Evolutionary conservation across 2,888 invertebrate species (phyloP), one percentile per base, ranked within the genome.

Genomic region (Apocheima hispidaria): DNA sequence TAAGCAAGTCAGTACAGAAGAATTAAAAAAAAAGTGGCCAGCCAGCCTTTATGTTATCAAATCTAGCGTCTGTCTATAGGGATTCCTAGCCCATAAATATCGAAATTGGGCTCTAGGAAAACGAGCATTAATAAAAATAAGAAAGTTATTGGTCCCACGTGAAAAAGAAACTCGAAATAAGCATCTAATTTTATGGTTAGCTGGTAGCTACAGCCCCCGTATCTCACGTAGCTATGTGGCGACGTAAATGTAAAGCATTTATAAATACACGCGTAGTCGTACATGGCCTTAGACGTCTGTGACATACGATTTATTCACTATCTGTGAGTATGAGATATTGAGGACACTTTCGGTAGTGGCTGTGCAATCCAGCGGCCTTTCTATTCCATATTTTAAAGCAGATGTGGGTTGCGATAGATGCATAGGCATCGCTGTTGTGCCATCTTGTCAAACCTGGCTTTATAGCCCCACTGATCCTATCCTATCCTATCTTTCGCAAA

Each of bases 141-240:
- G 46, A 30, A 46, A 46, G 30, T 28, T 46, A 46, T 46, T 46
- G 30, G 46, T 46, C 28, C 46, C 46, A 12, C 16, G 46, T 46
- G 46, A 5, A 26, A 26, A 14, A 18, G 28, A 26, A 36, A 12
- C 26, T 38, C 50, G 26, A 10, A 50, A 16, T 16, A 9, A 26
- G 10, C 26, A 18, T 50, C 16, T 36, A 3, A 50, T 36, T 26
- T 26, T 36, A 23, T 18, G 14, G 21, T 38, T 50, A 1, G 18
- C 36, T 12, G 20, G 20, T 44, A 9, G 16, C 14, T 36, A 26
- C 10, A 10, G 30, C 4, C 4, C n/a, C 18, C 2, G 26, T 1
- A 26, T 23, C 23, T 23, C 6, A 33, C 33, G n/a, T n/a, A 33
- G n/a, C 33, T n/a, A 33, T 14, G n/a, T 33, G 4, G 0, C 9